A percentile compares a stretch with the other conserved stretches of the same genome.
Conservation (phyloP, 30 jellyfish, hydroid and myxozoan species). For the Pseudorhiza aurosa region DNA sequence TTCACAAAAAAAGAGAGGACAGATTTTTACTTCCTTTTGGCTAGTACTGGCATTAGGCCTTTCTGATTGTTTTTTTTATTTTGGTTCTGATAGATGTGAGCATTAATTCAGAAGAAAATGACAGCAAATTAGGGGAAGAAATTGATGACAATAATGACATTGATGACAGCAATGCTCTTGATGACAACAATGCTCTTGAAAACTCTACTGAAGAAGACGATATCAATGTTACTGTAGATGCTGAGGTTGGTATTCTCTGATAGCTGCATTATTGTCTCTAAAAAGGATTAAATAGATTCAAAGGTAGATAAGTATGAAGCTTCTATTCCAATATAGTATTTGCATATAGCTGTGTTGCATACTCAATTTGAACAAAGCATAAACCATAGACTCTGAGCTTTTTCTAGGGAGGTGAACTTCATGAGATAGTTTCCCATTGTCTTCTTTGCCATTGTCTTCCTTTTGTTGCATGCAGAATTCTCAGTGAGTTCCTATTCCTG, state of each 20-base stretch:
- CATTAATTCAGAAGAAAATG: background rate
- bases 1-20: too few relatives aligned
- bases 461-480: too few relatives aligned
- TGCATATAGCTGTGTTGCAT: too few relatives aligned
- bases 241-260: background rate
- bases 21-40: too few relatives aligned
- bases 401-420: too few relatives aligned
- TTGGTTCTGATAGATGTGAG: background rate
- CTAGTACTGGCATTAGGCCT: too few relatives aligned
- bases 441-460: too few relatives aligned
- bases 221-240: background rate
- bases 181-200: background rate
- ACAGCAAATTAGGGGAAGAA: background rate
- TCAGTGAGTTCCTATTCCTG: too few relatives aligned
- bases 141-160: conserved; percentile 6
- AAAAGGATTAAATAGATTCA: background rate
- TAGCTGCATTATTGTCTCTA: background rate
- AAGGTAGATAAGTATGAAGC: too few relatives aligned
- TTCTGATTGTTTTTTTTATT: too few relatives aligned
- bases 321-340: too few relatives aligned
- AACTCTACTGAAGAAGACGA: conserved; percentile 37
- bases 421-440: background rate
- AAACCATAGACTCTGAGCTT: background rate
- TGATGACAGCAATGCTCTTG: background rate
- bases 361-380: too few relatives aligned